Evolutionary conservation across 2,113 vertebrate genomes (phyloP), one percentile per base, ranked within the genome.

Genomic region (Motacilla alba): DNA sequence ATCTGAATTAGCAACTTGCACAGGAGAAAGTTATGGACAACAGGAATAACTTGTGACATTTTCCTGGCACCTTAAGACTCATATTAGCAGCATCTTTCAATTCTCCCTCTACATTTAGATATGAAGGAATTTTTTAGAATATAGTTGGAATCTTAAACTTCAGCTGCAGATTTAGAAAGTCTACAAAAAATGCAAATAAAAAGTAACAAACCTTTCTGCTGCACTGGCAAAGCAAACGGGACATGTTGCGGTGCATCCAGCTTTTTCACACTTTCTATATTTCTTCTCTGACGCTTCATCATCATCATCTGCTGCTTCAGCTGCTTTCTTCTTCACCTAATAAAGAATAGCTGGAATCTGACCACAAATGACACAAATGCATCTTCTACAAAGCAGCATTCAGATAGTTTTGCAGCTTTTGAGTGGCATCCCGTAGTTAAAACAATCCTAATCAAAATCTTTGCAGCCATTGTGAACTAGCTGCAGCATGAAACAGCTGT

Each of bases 181-280:
- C 83, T 13, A 9, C 2, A 7, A 74, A 58, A 94, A 90, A 88
- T 3, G 15, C 41, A 89, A 83, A 56, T 24, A 47, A 80, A 87
- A 76, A 89, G 58, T 39, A 69, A 15, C 96, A 64, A 95, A 99
- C 99, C 99, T 99, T 96, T 99, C 99, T 52, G 99, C 99, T 63
- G 99, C 99, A 66, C 99, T 99, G 80, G 99, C 99, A 90, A 99
- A 99, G 97, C 99, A 99, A 95, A 99, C 99, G 0, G 99, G 99
- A 88, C 99, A 99, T 0, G 98, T 97, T 24, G 99, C 99, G 0
- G 99, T 99, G 59, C 99, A 99, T 56, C 99, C 99, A 0, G 99
- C 99, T 97, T 99, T 99, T 94, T 99, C 99, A 97, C 99, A 99
- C 75, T 99, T 99, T n/a, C 99, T 98, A 4, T 99, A 99, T 96